Evolutionary conservation across 2,113 vertebrate genomes (phyloP), one percentile per base, ranked within the genome.

Genomic region (Zosterops borbonicus): DNA sequence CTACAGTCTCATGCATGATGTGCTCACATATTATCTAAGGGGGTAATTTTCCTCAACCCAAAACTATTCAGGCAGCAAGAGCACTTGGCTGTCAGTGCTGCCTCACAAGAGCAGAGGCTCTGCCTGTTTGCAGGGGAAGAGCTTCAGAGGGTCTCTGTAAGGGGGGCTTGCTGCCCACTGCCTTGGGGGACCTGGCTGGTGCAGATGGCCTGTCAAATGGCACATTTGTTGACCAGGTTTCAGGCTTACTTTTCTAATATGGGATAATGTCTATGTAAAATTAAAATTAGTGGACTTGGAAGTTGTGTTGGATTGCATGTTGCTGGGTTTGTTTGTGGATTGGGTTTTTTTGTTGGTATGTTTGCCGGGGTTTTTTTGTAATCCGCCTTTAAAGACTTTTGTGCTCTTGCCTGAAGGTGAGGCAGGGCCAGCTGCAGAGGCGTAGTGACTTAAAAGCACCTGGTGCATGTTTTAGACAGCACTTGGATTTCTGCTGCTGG

Each of bases 361-460:
- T 71, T 78, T 59, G 42, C 63, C 58, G n/a, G 16, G 23, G 5
- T 24, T 58, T 71, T 65, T 89, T 60, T 59, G 23, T 58, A 93
- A 85, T 80, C 70, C 37, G 47, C 44, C 56, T 90, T 55, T 60
- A 75, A 86, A 92, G 68, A 31, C 89, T 74, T 82, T 11, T 35
- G 55, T 41, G 73, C 37, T 95, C 31, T 93, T 74, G 87, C 96
- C 94, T 84, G 87, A 49, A 88, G 96, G 92, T 4, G 46, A 69
- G 96, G 96, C 93, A 94, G 96, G 95, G 89, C 90, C 28, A 9
- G 56, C 83, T 94, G 84, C 70, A 67, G 92, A 94, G 96, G 94
- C 64, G 87, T 88, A 64, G 35, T 15, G 23, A 87, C 31, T 80
- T 87, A 90, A 90, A 84, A 95, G 75, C 49, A 22, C 62, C 50